These are phyloP conservation scores for Lysandra coridon DNA, from an alignment of 2,888 invertebrate species.

Conservation along the genomic window DNA sequence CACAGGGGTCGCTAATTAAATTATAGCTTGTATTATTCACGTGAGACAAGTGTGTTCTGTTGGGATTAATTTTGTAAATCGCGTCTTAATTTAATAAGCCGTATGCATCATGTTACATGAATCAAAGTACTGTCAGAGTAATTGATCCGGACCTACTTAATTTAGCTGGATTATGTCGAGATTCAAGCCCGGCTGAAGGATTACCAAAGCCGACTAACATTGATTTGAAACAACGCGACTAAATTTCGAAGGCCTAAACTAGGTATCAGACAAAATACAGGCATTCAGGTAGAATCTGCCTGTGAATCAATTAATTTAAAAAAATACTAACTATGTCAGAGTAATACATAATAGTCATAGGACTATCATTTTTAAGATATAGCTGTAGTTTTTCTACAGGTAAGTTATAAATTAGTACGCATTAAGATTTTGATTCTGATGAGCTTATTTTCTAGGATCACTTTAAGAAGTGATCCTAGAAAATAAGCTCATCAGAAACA, in stretches of 20 bases:
- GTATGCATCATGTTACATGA: not conserved
- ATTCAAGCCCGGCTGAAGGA: too few relatives aligned
- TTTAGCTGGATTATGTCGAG: not conserved
- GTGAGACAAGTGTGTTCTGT: not conserved
- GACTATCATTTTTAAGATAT: too few relatives aligned
- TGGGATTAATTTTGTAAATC: constrained; percentile 1
- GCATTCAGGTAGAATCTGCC: too few relatives aligned
- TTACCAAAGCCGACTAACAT: not conserved
- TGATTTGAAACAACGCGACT: not conserved
- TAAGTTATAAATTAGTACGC: not conserved
- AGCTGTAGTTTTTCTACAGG: not conserved
- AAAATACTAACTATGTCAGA: too few relatives aligned
- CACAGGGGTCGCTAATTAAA: constrained; percentile 35
- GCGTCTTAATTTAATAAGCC: constrained; percentile 9
- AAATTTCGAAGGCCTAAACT: too few relatives aligned
- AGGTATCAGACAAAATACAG: too few relatives aligned
- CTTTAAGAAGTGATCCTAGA: not conserved
- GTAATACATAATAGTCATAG: too few relatives aligned
- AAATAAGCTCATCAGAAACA: not conserved
- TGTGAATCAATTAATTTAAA: too few relatives aligned
- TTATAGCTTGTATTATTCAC: constrained; percentile 1
- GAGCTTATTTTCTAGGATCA: not conserved
- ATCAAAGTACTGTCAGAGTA: not conserved
- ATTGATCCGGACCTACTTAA: not conserved
- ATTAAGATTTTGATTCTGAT: too few relatives aligned